Conservation (phyloP, 2,113 vertebrate species). For the Pachyramphus minor region DNA sequence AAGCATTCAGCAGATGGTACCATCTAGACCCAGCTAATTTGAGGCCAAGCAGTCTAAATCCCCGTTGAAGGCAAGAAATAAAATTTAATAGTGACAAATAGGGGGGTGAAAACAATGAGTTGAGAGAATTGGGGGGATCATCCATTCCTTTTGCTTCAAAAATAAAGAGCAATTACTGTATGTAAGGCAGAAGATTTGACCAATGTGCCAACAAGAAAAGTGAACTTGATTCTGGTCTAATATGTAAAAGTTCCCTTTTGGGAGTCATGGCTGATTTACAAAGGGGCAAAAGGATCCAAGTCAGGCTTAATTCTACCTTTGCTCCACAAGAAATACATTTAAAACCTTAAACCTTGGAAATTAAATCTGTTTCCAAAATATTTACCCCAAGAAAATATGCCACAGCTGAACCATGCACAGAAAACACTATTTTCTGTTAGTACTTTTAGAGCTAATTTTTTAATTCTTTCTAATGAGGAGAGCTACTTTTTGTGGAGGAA, state of each 20-base stretch:
- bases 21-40: conserved; percentile 37
- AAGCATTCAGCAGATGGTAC: conserved; percentile 30
- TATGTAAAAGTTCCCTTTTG: neutral
- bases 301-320: neutral
- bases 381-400: conserved; percentile 4
- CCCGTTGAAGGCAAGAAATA: neutral
- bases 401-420: neutral
- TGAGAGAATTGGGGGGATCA: neutral
- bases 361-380: conserved; percentile 10
- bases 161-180: neutral
- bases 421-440: conserved; percentile 34
- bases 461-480: conserved; percentile 36
- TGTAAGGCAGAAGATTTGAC: neutral
- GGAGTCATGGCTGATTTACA: neutral
- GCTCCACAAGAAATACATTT: neutral
- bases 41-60: conserved; percentile 24
- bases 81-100: conserved; percentile 40
- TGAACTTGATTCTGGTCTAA: neutral
- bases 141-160: neutral
- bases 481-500: conserved; percentile 53
- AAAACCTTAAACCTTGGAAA: neutral
- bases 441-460: conserved; percentile 24
- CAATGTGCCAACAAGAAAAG: neutral
- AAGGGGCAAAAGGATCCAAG: neutral
- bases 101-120: neutral